Conservation (phyloP, 2,113 vertebrate genomes). For the Aix galericulata region DNA sequence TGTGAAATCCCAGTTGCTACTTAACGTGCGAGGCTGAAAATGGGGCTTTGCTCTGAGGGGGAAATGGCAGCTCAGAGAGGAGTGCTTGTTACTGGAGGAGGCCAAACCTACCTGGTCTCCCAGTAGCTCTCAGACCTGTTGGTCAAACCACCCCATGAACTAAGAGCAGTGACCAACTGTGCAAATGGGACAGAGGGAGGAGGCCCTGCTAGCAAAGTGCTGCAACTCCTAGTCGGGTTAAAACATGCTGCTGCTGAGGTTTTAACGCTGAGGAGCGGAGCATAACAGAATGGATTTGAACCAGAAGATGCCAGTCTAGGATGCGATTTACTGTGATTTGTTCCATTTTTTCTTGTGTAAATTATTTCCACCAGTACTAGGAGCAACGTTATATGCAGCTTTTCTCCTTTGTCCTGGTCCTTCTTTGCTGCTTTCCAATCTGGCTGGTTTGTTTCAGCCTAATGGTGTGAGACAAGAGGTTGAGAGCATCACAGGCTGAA, state of each 20-base stretch:
- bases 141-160: not conserved
- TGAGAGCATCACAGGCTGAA: not conserved
- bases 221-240: not conserved
- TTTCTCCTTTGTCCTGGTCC: not conserved
- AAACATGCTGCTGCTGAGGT: not conserved
- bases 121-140: not conserved
- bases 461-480: accelerated
- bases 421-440: not conserved
- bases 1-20: not conserved
- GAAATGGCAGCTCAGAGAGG: not conserved
- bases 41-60: not conserved
- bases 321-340: too few species aligned
- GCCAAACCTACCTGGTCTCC: not conserved
- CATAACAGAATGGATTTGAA: not conserved
- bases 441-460: accelerated
- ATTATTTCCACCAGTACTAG: not conserved
- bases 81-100: not conserved
- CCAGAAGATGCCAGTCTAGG: not conserved
- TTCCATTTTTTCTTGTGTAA: not conserved
- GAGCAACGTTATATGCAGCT: accelerated
- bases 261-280: not conserved
- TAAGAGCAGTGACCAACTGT: not conserved
- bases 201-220: not conserved
- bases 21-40: accelerated
- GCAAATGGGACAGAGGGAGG: not conserved